phyloP scores from a whole-genome alignment of 2,113 vertebrate species.

The Pterocles burchelli region DNA sequence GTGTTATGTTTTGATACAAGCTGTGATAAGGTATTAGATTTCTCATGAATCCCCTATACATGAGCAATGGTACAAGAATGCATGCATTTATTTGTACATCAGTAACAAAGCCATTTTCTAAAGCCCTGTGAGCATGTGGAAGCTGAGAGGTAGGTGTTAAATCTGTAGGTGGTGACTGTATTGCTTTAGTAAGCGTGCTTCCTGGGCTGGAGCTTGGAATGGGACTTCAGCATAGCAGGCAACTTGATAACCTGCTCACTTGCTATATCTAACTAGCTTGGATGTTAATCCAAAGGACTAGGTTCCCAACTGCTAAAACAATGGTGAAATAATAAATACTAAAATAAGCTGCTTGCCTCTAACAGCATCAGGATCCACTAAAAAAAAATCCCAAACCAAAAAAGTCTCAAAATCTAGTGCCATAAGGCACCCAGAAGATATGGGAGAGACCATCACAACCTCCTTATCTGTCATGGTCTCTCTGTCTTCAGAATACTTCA shows the following conservation, averaged over 20 bases:
- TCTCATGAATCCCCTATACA: neutral
- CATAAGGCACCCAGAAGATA: neutral
- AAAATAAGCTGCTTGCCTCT: neutral
- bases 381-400: no score
- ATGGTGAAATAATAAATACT: neutral
- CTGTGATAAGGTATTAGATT: neutral
- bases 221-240: neutral
- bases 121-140: neutral
- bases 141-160: neutral
- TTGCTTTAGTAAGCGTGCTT: neutral
- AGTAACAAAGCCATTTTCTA: neutral
- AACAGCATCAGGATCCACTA: neutral
- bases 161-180: neutral
- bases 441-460: neutral
- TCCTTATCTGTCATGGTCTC: neutral
- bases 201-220: neutral
- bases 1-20: constrained; percentile 71
- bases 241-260: neutral
- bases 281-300: neutral
- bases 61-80: neutral
- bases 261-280: neutral
- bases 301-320: neutral
- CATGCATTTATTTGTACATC: neutral
- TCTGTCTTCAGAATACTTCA: neutral
- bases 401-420: neutral